These are phyloP conservation scores for Copsychus sechellarum DNA, from an alignment of 2,113 vertebrate species.

Conservation along the genomic window DNA sequence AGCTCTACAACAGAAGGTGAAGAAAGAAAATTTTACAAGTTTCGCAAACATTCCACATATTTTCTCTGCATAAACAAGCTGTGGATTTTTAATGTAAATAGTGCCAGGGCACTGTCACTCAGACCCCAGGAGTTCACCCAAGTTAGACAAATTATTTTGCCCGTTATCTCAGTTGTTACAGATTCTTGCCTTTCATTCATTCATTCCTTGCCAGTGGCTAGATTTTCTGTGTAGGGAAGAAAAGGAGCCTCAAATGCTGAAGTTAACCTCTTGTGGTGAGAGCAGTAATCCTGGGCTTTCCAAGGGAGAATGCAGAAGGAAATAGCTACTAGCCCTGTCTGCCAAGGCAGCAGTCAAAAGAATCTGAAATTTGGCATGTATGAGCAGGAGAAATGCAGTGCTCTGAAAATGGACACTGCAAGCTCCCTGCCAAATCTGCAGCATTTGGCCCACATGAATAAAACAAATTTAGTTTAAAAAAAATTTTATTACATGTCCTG, in stretches of 20 bases:
- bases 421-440: background rate
- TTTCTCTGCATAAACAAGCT: background rate
- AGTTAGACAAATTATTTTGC: constrained; percentile 15
- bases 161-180: constrained; percentile 2
- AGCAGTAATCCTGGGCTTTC: background rate
- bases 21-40: background rate
- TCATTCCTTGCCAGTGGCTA: constrained; percentile 8
- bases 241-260: background rate
- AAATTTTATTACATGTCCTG: background rate
- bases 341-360: background rate
- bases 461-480: background rate
- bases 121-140: constrained; percentile 12
- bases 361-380: background rate
- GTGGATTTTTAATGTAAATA: background rate
- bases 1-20: background rate
- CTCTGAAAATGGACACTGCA: background rate
- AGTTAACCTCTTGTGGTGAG: background rate
- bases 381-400: background rate
- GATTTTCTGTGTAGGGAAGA: background rate
- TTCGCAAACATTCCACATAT: background rate
- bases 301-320: background rate
- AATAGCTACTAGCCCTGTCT: background rate
- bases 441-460: background rate
- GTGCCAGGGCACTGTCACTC: constrained; percentile 28
- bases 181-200: constrained; percentile 47